Conservation (phyloP, 2,888 invertebrate species). For the Leucoptera coffeella region DNA sequence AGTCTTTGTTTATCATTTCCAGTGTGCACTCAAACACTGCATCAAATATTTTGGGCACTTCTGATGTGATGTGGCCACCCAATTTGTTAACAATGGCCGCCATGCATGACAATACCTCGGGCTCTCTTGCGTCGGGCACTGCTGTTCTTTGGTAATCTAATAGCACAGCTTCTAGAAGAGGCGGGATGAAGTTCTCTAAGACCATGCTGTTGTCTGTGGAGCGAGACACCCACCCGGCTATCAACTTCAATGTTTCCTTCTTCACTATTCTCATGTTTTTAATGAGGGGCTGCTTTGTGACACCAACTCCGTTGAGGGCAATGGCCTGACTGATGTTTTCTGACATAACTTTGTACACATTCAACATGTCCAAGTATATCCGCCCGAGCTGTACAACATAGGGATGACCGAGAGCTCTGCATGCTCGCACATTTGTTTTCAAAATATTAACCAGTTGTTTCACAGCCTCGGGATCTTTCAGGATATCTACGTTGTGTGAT, state of each 20-base stretch:
- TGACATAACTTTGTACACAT: constrained; percentile 97
- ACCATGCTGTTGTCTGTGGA: constrained; percentile 89
- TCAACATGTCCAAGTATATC: constrained; percentile 98
- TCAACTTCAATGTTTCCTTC: constrained; percentile 94
- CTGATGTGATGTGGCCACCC: constrained; percentile 82
- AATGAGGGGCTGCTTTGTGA: constrained; percentile 96
- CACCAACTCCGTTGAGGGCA: constrained; percentile 87
- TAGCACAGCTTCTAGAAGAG: constrained; percentile 91
- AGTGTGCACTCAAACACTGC: constrained; percentile 98
- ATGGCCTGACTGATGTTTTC: constrained; percentile 94
- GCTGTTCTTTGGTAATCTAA: constrained; percentile 94
- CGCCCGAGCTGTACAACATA: constrained; percentile 92
- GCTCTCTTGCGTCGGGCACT: constrained; percentile 92
- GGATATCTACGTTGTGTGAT: constrained; percentile 91
- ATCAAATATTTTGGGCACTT: constrained; percentile 97
- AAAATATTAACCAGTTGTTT: constrained; percentile 96
- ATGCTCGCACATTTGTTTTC: constrained; percentile 98
- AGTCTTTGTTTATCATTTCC: constrained; percentile 99
- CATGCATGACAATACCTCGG: constrained; percentile 96
- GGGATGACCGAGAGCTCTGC: constrained; percentile 94
- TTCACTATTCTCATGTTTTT: constrained; percentile 98
- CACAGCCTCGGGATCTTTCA: constrained; percentile 94
- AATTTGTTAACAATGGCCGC: constrained; percentile 91
- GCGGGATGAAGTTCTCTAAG: constrained; percentile 96
- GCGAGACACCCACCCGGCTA: constrained; percentile 92